Evolutionary conservation across 2,797 vertebrate species (phyloP).

Genomic region (Danio jaintianensis): DNA sequence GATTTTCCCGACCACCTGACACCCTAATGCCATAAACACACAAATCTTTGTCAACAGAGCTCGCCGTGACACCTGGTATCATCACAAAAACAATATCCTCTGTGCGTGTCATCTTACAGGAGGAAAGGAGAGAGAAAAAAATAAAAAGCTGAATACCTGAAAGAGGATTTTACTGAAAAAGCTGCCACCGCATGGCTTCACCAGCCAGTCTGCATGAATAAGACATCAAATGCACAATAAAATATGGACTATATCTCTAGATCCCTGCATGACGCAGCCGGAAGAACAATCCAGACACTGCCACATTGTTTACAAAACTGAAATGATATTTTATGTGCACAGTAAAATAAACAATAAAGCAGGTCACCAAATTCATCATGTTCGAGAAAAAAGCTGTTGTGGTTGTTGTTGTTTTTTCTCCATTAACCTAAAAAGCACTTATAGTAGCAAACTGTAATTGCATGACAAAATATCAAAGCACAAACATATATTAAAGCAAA

Average conservation of each 20-base stretch:
- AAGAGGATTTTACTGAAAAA: slow-evolving; percentile 35
- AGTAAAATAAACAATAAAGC: background rate
- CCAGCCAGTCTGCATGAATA: slow-evolving; percentile 53
- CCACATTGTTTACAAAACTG: background rate
- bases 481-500: background rate
- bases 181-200: slow-evolving; percentile 43
- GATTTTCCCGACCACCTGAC: slow-evolving; percentile 29
- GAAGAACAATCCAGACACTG: background rate
- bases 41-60: slow-evolving; percentile 39
- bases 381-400: background rate
- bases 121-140: slow-evolving; percentile 10
- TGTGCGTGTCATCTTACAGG: background rate
- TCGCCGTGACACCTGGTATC: slow-evolving; percentile 35
- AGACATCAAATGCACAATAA: slow-evolving; percentile 58
- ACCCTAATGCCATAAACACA: slow-evolving; percentile 40
- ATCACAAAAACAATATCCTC: slow-evolving; percentile 30
- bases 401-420: background rate
- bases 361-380: background rate
- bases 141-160: slow-evolving; percentile 6
- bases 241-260: slow-evolving; percentile 40
- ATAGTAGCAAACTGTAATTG: background rate
- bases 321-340: background rate
- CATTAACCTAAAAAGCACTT: background rate
- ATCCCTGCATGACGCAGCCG: slow-evolving; percentile 39
- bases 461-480: background rate